These are phyloP conservation scores for Rhamphomyia laevipes DNA, from an alignment of 2,888 invertebrate species.

Conservation along the genomic window DNA sequence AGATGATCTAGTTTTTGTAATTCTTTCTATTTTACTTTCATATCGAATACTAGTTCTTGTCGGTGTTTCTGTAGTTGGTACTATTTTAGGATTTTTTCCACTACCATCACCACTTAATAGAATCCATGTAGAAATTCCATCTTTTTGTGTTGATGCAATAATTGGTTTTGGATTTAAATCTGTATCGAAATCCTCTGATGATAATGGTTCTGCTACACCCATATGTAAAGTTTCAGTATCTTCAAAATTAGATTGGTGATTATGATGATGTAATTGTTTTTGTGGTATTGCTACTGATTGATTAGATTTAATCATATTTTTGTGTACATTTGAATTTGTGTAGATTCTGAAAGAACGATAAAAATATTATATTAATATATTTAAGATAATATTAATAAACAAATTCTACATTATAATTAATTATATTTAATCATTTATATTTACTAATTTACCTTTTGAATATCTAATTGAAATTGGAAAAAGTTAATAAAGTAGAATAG, in stretches of 20 bases:
- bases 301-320: background rate
- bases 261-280: background rate
- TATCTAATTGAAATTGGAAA: no score
- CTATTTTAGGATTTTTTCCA: slow-evolving; percentile 35
- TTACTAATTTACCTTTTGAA: no score
- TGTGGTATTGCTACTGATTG: background rate
- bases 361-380: background rate
- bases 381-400: no score
- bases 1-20: slow-evolving; percentile 10
- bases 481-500: no score
- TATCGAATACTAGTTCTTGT: slow-evolving; percentile 4
- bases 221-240: slow-evolving; percentile 40
- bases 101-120: slow-evolving; percentile 46
- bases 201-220: slow-evolving; percentile 55
- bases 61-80: slow-evolving; percentile 19
- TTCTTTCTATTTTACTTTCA: slow-evolving; percentile 15
- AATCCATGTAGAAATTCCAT: slow-evolving; percentile 68
- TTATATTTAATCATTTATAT: no score
- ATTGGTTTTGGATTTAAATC: slow-evolving; percentile 28
- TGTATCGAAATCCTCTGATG: slow-evolving; percentile 48
- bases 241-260: background rate
- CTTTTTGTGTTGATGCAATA: slow-evolving; percentile 45
- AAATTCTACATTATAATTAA: no score
- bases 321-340: background rate
- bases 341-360: background rate